Evolutionary conservation across 2,888 invertebrate genomes (phyloP).

Genomic region (Dexiosoma caninum): DNA sequence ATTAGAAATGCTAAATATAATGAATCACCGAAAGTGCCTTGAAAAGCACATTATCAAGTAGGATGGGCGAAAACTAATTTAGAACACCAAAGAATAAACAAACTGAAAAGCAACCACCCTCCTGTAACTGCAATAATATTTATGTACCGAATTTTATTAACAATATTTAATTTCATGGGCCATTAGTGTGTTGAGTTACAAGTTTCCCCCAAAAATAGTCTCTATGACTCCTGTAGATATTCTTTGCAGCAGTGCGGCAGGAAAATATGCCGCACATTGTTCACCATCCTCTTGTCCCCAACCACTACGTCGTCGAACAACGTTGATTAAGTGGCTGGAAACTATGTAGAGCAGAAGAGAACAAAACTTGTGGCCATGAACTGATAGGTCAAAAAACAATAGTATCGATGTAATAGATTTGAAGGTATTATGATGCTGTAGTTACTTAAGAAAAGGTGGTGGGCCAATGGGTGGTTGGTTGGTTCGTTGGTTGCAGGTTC

Average conservation of each 20-base stretch:
- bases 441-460: not conserved
- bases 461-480: not conserved
- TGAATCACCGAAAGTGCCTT: not conserved
- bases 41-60: not conserved
- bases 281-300: no score
- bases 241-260: not conserved
- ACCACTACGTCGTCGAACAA: not conserved
- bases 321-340: slow-evolving; percentile 4
- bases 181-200: slow-evolving; percentile 64
- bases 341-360: not conserved
- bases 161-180: slow-evolving; percentile 65
- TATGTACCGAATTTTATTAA: slow-evolving; percentile 51
- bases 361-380: slow-evolving; percentile 40
- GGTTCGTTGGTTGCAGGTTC: no score
- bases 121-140: slow-evolving; percentile 42
- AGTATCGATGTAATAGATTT: slow-evolving; percentile 42
- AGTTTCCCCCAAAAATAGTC: slow-evolving; percentile 28
- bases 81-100: not conserved
- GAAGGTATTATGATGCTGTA: slow-evolving; percentile 21
- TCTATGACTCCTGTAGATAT: not conserved
- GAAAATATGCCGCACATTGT: slow-evolving; percentile 22
- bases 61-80: not conserved
- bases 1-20: not conserved
- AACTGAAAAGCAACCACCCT: slow-evolving; percentile 9
- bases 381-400: slow-evolving; percentile 55